These are phyloP conservation scores for Pangasius djambal DNA, from an alignment of 2,797 vertebrate species.

Conservation along the genomic window DNA sequence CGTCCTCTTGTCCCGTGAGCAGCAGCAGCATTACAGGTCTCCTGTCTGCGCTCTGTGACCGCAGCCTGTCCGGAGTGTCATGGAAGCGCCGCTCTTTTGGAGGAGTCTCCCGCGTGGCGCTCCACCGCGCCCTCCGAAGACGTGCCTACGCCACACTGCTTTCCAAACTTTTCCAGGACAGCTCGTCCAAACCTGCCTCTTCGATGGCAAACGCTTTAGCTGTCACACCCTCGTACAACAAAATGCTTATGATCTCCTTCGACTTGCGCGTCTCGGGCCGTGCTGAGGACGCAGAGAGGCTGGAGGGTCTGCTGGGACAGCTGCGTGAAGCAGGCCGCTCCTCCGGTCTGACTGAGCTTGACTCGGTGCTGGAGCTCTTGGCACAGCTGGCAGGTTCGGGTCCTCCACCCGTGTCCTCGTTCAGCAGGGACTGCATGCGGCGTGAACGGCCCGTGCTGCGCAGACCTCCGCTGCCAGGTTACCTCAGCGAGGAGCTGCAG, in stretches of 20 bases:
- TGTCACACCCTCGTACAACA: conserved; percentile 85
- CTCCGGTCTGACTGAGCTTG: conserved; percentile 75
- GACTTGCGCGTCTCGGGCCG: conserved; percentile 86
- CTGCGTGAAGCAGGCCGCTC: conserved; percentile 68
- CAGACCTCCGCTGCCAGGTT: conserved; percentile 69
- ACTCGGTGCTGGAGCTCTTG: conserved; percentile 84
- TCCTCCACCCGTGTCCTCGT: conserved; percentile 75
- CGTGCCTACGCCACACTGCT: conserved; percentile 85
- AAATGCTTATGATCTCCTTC: conserved; percentile 92
- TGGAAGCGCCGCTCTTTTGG: conserved; percentile 79
- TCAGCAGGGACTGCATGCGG: conserved; percentile 78
- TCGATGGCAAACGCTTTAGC: conserved; percentile 53
- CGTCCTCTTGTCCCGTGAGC: conserved; percentile 49
- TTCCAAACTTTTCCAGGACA: conserved; percentile 84
- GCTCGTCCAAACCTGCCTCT: conserved; percentile 64
- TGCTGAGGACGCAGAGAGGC: conserved; percentile 82
- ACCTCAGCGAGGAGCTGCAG: conserved; percentile 76
- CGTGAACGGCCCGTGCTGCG: conserved; percentile 71
- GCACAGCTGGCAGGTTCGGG: conserved; percentile 87
- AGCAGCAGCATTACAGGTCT: conserved; percentile 86
- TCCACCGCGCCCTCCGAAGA: conserved; percentile 79
- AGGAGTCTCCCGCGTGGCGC: conserved; percentile 73
- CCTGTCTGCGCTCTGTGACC: conserved; percentile 85
- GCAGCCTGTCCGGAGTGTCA: conserved; percentile 80
- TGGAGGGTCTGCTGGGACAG: conserved; percentile 84